These are phyloP conservation scores for Sinocyclocheilus maitianheensis DNA, from an alignment of 2,113 vertebrate species.

Conservation along the genomic window DNA sequence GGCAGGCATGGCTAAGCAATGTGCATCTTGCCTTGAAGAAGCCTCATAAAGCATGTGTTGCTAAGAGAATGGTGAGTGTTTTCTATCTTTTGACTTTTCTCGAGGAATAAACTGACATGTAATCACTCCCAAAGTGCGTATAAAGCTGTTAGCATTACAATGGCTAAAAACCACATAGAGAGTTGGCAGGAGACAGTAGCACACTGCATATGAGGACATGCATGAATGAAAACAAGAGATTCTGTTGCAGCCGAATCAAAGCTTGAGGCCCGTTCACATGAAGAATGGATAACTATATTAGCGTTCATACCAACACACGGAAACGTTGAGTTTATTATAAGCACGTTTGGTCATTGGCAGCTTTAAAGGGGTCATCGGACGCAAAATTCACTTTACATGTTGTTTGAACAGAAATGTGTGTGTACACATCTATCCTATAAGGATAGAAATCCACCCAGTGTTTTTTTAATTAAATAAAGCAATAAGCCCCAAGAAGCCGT, in stretches of 20 bases:
- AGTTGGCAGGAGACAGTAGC: not conserved
- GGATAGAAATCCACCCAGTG: no score
- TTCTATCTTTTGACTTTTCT: constrained; percentile 9
- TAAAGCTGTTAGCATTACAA: not conserved
- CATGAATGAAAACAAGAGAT: not conserved
- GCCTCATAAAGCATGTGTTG: not conserved
- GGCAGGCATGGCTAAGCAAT: constrained; percentile 61
- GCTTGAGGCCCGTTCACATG: no score
- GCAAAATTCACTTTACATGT: no score
- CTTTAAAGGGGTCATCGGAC: no score
- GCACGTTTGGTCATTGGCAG: no score
- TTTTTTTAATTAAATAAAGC: no score
- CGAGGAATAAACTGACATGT: not conserved
- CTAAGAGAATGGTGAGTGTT: not conserved
- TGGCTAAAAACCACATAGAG: not conserved
- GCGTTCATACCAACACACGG: not conserved
- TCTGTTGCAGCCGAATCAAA: not conserved
- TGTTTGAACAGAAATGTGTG: no score
- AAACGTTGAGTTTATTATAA: not conserved
- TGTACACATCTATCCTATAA: no score
- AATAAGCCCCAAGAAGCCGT: no score
- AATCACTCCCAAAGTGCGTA: not conserved
- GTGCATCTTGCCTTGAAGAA: not conserved
- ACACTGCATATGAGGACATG: not conserved
- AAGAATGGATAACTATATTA: not conserved